Evolutionary conservation across 2,797 vertebrate genomes (phyloP).

Genomic region (Adrianichthys oophorus): DNA sequence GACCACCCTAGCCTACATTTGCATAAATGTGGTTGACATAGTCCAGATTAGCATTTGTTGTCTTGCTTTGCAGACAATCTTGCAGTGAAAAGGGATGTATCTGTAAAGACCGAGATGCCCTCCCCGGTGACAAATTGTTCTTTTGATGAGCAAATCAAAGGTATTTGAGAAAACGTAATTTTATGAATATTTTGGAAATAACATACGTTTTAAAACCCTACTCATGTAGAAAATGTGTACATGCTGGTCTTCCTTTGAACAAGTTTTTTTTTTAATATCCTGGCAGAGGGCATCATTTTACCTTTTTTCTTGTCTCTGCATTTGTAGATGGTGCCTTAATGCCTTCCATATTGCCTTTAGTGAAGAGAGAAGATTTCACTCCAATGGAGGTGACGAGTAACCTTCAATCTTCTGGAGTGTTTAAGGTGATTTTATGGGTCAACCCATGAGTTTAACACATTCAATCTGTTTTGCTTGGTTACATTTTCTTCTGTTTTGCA

Average conservation of each 20-base stretch:
- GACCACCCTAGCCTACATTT: not conserved
- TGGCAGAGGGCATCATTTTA: not conserved
- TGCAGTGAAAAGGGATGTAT: conserved; percentile 83
- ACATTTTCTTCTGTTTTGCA: not conserved
- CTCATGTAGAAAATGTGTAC: not conserved
- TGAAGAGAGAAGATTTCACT: conserved; percentile 94
- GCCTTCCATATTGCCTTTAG: conserved; percentile 87
- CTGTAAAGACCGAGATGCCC: conserved; percentile 92
- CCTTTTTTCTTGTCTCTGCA: conserved; percentile 45
- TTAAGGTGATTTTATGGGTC: conserved; percentile 77
- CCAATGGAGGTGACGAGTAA: conserved; percentile 95
- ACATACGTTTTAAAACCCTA: not conserved
- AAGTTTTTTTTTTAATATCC: not conserved
- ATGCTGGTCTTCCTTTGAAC: not conserved
- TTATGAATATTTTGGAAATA: not conserved
- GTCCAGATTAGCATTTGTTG: conserved; percentile 1
- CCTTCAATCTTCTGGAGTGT: conserved; percentile 79
- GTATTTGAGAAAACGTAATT: conserved; percentile 61
- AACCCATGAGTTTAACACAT: not conserved
- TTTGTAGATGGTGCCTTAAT: conserved; percentile 87
- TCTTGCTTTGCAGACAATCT: conserved; percentile 9
- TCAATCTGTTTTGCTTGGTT: not conserved
- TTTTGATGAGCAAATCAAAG: conserved; percentile 94
- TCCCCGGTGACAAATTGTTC: conserved; percentile 91
- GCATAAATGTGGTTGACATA: not conserved